Evolutionary conservation across 2,888 invertebrate genomes (phyloP), one percentile per base, ranked within the genome.

Genomic region (Linnaemya tessellans): DNA sequence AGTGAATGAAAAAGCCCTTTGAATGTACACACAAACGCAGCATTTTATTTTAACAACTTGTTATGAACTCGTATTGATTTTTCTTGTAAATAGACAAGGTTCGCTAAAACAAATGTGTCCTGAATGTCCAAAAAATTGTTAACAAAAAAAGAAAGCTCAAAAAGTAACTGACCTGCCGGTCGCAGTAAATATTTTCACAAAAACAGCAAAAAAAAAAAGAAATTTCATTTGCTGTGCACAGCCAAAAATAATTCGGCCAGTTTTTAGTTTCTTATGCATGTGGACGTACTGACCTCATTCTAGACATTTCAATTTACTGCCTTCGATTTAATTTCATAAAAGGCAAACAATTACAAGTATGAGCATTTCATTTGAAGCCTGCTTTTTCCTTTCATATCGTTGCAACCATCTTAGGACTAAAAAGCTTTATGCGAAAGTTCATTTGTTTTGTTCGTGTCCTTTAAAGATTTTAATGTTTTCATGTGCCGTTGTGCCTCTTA

Each of bases 381-480:
- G 5, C 65, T 49, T 30, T 41, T 8, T 13, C 13, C 56, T 70
- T 70, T 25, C 22, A 22, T 43, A 15, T 22, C 18, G 1, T 15
- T 15, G n/a, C 8, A 22, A 22, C 1, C 35, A 25, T 54, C 38
- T 41, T 4, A n/a, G 11, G 13, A 38, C 49, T 35, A 46, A 46
- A 73, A 4, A 18, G 9, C 49, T 49, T 62, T 62, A 51, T 13
- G 18, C 11, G 25, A 5, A 64, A 30, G 22, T 22, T 7, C 11
- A 49, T 25, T 41, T 64, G 20, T 15, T 65, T 30, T 67, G 15
- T 54, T 43, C n/a, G 20, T 60, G 49, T 49, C 22, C 49, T 30
- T 56, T 56, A 13, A 20, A 9, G 54, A 30, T 35, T 56, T 43
- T 41, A 43, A 71, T 18, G 1, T 58, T 46, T 11, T 49, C 15